Evolutionary conservation across 2,888 invertebrate genomes (phyloP), one percentile per base, ranked within the genome.

Genomic region (Aporophyla nigra): DNA sequence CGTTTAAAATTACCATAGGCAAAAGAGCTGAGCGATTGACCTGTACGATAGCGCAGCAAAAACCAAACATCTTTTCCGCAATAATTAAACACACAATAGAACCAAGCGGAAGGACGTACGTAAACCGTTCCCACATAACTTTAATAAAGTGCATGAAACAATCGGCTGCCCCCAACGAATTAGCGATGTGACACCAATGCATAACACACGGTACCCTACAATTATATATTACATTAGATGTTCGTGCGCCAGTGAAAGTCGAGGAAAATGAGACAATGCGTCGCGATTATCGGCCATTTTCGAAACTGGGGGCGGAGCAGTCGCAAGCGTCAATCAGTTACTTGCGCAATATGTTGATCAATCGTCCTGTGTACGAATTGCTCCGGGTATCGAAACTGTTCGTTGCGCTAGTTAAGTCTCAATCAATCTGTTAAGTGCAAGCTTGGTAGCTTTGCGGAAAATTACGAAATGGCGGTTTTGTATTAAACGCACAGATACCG

Each of bases 161-260:
- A 86, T 87, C 73, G 61, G 61, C 61, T 76, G 65, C 14, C 68
- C 74, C 71, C 54, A 58, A 74, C 76, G 72, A 88, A 87, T 86
- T 83, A 85, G 24, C 51, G 7, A 21, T 84, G 79, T 84, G 90
- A 90, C 91, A 90, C 90, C 86, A 88, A 86, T 85, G 83, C 86
- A 86, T 91, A 92, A 91, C 87, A 88, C 54, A 78, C 69, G 67
- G 54, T 71, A 62, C 76, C 59, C 76, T 63, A 82, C 82, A 93
- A 93, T 93, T 92, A 92, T 86, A 87, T 91, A 88, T 92, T 91
- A 91, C 91, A 91, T 90, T 91, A 89, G 88, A 90, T 86, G 87
- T 84, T 83, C 85, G 84, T 87, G 76, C 71, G 51, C 7, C 51
- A 74, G 91, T 89, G 93, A 93, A 93, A 94, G 93, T 86, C 70